phyloP scores from a whole-genome alignment of 2,888 invertebrate genomes.

The Polydrusus tereticollis region DNA sequence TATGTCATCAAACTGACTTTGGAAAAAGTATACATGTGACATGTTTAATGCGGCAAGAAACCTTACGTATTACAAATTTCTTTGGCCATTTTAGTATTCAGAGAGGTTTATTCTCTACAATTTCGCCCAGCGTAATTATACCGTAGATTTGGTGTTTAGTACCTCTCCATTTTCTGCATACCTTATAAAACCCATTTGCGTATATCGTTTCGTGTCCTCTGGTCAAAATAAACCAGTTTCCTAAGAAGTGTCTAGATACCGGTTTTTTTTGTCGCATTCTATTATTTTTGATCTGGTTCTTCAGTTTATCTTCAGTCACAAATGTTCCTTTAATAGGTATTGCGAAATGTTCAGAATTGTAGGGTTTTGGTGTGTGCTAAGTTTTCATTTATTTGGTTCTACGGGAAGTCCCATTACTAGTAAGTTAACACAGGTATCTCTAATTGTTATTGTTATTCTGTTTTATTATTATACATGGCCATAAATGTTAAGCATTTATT shows the following conservation, averaged over 20 bases:
- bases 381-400: not conserved
- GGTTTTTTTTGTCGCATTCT: constrained; percentile 4
- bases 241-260: not conserved
- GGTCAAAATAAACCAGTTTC: constrained; percentile 17
- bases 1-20: too few relatives aligned
- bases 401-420: not conserved
- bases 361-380: not conserved
- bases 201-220: not conserved
- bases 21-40: too few relatives aligned
- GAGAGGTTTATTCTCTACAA: too few relatives aligned
- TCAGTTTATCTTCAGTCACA: not conserved
- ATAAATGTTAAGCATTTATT: too few relatives aligned
- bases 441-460: too few relatives aligned
- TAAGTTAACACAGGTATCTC: not conserved
- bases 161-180: not conserved
- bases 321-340: not conserved
- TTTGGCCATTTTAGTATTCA: too few relatives aligned
- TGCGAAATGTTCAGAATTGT: not conserved
- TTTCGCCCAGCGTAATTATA: too few relatives aligned
- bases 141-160: not conserved
- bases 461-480: too few relatives aligned
- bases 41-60: too few relatives aligned
- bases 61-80: too few relatives aligned
- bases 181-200: not conserved
- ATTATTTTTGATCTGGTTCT: constrained; percentile 2